Evolutionary conservation across 2,797 vertebrate species (phyloP), one percentile per base, ranked within the genome.

Genomic region (Enteromius unitaeniatus): DNA sequence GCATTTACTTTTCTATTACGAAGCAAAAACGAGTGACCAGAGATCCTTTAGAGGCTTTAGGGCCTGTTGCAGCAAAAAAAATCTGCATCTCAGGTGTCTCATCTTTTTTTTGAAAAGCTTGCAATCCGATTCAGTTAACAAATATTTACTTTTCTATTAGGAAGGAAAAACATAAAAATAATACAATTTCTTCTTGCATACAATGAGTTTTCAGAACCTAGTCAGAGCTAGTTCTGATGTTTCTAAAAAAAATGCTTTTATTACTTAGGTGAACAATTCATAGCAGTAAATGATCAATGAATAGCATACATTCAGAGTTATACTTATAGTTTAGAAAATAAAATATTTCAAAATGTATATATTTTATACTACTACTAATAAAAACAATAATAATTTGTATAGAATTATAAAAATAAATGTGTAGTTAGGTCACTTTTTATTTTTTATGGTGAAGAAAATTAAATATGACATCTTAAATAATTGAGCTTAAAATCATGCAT

Each of bases 1-100:
- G 82, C 84, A 79, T 87, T 79, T 86, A 79, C 85, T 90, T 90
- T 92, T 93, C 93, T 94, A 93, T 94, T 95, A 93, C 17, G 64
- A 28, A 34, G 19, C 23, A 28, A 75, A 67, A 31, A 11, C 6
- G 55, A 78, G 53, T 79, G 77, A 79, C 77, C 77, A 65, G 74
- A 60, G 53, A 6, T 19, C 14, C 55, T 19, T 37, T 2, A 3
- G 23, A 26, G 69, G 10, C 9, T 10, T 55, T 55, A n/a, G 19
- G 7, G 14, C 42, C 40, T 28, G 23, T 19, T 49, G 9, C 3
- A 10, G 23, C 23, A 49, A 72, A 28, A 51, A 69, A 45, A 28
- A 49, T 17, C 3, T 40, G 55, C 23, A 47, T 26, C 15, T 17
- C 42, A 28, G 42, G n/a, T 17, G 23, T 47, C 42, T 17, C 7